A percentile compares a stretch with the other conserved stretches of the same genome.
Conservation (phyloP, 2,888 invertebrate genomes). For the Drosophila aldrichi region DNA sequence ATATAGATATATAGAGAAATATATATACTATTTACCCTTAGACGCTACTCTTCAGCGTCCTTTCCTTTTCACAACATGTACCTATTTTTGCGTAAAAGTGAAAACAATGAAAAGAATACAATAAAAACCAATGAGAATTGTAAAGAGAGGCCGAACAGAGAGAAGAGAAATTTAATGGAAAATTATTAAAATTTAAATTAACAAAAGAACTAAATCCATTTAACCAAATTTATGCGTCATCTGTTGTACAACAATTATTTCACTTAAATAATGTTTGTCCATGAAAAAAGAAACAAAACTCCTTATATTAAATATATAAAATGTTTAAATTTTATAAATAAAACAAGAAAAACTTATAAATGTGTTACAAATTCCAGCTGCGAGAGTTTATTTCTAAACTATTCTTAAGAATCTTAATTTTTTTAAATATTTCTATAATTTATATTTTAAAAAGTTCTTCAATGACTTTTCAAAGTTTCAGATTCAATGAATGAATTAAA, state of each 20-base stretch:
- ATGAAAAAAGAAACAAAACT: constrained; percentile 20
- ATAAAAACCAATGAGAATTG: constrained; percentile 55
- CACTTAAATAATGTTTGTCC: constrained; percentile 51
- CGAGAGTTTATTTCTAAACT: constrained; percentile 9
- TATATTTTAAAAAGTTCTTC: too few species aligned
- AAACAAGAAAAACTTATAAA: constrained; percentile 47
- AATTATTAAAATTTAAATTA: constrained; percentile 62
- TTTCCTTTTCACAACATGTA: constrained; percentile 81
- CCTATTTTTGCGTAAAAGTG: constrained; percentile 80
- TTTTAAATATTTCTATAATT: too few species aligned
- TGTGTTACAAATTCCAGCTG: constrained; percentile 50
- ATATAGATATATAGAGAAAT: constrained; percentile 20
- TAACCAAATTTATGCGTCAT: constrained; percentile 38
- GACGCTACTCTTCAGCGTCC: constrained; percentile 45
- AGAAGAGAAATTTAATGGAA: constrained; percentile 25
- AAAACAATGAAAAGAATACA: constrained; percentile 81
- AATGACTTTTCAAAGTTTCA: too few species aligned
- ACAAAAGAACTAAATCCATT: constrained; percentile 40
- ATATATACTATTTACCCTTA: constrained; percentile 37
- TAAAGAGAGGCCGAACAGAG: neutral
- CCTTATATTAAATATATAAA: constrained; percentile 50
- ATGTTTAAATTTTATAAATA: constrained; percentile 63
- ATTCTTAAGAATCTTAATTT: neutral
- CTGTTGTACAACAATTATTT: constrained; percentile 63
- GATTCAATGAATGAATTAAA: too few species aligned